Percentiles rank a stretch among this genome's conserved stretches.
phyloP scores from a whole-genome alignment of 1,140 invertebrate species.

The Drosophila setifemur region DNA sequence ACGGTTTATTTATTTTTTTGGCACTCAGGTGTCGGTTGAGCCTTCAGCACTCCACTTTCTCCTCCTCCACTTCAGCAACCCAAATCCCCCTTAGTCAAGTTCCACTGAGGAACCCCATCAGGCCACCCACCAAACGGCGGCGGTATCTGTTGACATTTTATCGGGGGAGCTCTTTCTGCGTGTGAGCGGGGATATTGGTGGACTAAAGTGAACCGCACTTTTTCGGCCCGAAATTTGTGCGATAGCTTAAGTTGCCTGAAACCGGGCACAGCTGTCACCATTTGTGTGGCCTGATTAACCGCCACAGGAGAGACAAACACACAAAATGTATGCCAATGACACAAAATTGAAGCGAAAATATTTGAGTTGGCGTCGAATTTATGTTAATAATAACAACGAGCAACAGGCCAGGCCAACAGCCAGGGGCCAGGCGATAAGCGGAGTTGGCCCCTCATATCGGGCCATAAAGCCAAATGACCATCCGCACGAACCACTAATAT shows the following conservation, averaged over 20 bases:
- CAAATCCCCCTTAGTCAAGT: not conserved
- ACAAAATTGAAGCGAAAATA: slow-evolving; percentile 48
- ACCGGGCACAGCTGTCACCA: slow-evolving; percentile 65
- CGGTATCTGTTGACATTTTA: slow-evolving; percentile 41
- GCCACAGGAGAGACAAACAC: no score
- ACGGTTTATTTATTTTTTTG: no score
- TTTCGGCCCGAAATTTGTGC: slow-evolving; percentile 22
- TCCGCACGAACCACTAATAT: slow-evolving; percentile 3
- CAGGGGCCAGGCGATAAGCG: no score
- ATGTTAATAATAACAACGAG: slow-evolving; percentile 67
- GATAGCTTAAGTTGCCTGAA: slow-evolving; percentile 70
- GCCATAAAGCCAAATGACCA: slow-evolving; percentile 43
- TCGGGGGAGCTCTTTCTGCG: slow-evolving; percentile 6
- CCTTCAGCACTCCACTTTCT: slow-evolving; percentile 4
- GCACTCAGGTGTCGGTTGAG: not conserved
- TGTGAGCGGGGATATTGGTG: not conserved
- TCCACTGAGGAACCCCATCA: slow-evolving; percentile 4
- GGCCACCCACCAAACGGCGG: not conserved
- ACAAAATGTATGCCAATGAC: not conserved
- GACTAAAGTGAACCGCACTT: not conserved
- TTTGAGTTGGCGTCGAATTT: slow-evolving; percentile 54
- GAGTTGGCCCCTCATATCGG: slow-evolving; percentile 17
- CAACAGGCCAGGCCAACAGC: slow-evolving; percentile 44
- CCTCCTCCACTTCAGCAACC: not conserved
- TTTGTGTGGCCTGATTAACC: slow-evolving; percentile 53